Evolutionary conservation across 2,888 invertebrate genomes (phyloP), one percentile per base, ranked within the genome.

Genomic region (Anoncus sp.): DNA sequence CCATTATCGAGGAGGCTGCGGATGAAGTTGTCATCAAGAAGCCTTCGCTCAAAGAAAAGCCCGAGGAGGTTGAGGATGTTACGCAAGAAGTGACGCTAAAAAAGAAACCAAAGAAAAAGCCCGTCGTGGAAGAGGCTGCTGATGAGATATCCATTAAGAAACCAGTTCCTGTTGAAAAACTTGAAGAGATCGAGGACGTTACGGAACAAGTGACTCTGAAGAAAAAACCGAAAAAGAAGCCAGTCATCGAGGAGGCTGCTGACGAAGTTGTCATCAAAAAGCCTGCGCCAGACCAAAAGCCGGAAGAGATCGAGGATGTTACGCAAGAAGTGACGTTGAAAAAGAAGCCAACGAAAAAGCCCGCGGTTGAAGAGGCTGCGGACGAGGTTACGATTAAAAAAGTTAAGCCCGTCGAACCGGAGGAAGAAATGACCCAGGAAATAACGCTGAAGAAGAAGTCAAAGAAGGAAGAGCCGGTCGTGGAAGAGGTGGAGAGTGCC

Each of bases 51-150:
- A 75, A 63, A 31, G 84, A 84, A 45, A 78, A 73, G 31, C 73
- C 63, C 2, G 62, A 77, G 24, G 71, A 73, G 31, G 75, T 77
- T 1, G 84, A 86, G 62, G 79, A 82, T 27, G 69, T 83, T n/a
- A 66, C 92, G 31, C 91, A 92, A 82, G 91, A 92, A 80, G 90
- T 92, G 38, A 92, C 90, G 12, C 88, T 93, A 47, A 92, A 90
- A 84, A 91, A 91, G 80, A 91, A 91, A 81, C 90, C 92, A 9
- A 91, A 92, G 82, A 85, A 91, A n/a, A 92, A 92, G 84, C 81
- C 84, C 0, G 74, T 83, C 0, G 49, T 70, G 0, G 86, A 87
- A 60, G 88, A 86, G 63, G 69, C 79, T 14, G 81, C 66, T 1
- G 85, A 83, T 5, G 86, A 88, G 45, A 73, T 86, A 14, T 81